Evolutionary conservation across 2,888 invertebrate genomes (phyloP), one percentile per base, ranked within the genome.

Genomic region (Corythucha ciliata): DNA sequence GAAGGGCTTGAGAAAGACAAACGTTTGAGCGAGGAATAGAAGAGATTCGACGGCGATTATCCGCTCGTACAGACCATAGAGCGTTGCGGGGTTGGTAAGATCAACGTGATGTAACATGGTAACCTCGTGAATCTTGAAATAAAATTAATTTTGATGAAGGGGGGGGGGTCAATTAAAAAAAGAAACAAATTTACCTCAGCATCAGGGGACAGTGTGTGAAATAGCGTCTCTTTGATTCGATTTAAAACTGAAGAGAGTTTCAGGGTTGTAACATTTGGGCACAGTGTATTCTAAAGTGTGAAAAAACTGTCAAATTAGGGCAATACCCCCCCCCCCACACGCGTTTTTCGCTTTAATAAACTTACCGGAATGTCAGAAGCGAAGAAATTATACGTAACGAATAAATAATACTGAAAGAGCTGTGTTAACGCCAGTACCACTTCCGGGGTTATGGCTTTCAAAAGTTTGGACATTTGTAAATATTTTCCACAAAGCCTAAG

Each of bases 31-130:
- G 59, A 97, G 73, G 69, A 92, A 93, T 60, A 91, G 79, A 0
- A 91, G 76, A 59, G 96, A 96, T 70, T 97, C 96, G 0, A 91
- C 85, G 0, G 86, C 96, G 0, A 93, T 88, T 16, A 93, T 80
- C 55, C 96, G 74, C 64, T 92, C 89, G 0, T 82, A 74, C 24
- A 96, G 69, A 0, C 92, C 92, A 65, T 83, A 84, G 14, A 94
- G 70, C 50, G 75, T 80, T 54, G 87, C 85, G 3, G 83, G 75
- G 53, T 77, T 75, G 20, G 70, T 72, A 32, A 86, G 68, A 64
- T 83, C 76, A 26, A 85, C 80, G 56, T 79, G 74, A 2, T 78
- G 73, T 55, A 80, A 79, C 44, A 80, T 67, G 39, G 69, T 67
- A 1, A 79, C 79, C 60, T 74, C 73, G 5, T 69, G 68, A 21